Conservation (phyloP, 2,888 invertebrate species). For the Mythimna albipuncta region DNA sequence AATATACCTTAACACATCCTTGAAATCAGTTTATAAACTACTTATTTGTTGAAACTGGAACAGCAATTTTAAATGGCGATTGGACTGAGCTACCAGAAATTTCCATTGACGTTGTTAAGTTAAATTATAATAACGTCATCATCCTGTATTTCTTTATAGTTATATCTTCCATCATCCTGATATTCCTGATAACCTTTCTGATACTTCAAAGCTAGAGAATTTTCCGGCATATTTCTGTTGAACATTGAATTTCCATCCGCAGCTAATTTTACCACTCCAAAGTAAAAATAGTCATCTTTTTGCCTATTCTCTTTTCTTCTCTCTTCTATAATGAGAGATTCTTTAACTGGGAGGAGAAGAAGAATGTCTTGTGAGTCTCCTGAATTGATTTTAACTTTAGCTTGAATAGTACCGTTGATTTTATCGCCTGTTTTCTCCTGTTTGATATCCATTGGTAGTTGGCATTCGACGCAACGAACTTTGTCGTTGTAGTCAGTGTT, state of each 20-base stretch:
- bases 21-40: slow-evolving; percentile 22
- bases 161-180: slow-evolving; percentile 61
- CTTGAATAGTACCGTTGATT: slow-evolving; percentile 85
- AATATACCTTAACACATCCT: slow-evolving; percentile 36
- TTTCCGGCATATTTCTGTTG: slow-evolving; percentile 73
- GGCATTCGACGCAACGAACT: slow-evolving; percentile 88
- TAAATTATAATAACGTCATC: slow-evolving; percentile 78
- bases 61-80: slow-evolving; percentile 20
- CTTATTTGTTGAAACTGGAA: slow-evolving; percentile 7
- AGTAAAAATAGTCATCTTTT: slow-evolving; percentile 77
- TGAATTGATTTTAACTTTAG: slow-evolving; percentile 79
- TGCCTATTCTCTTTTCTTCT: slow-evolving; percentile 69
- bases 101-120: neutral
- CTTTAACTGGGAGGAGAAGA: slow-evolving; percentile 81
- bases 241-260: slow-evolving; percentile 78
- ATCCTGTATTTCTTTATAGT: slow-evolving; percentile 72
- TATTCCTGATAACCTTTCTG: slow-evolving; percentile 83
- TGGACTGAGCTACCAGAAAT: neutral
- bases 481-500: slow-evolving; percentile 83
- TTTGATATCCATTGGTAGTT: slow-evolving; percentile 79
- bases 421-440: slow-evolving; percentile 52
- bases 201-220: slow-evolving; percentile 85
- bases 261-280: slow-evolving; percentile 82
- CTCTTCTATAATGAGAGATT: slow-evolving; percentile 81
- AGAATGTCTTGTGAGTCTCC: slow-evolving; percentile 77